Percentiles rank a stretch among this genome's conserved stretches.
phyloP scores from a whole-genome alignment of 2,797 vertebrate genomes.

The Nothura maculosa region DNA sequence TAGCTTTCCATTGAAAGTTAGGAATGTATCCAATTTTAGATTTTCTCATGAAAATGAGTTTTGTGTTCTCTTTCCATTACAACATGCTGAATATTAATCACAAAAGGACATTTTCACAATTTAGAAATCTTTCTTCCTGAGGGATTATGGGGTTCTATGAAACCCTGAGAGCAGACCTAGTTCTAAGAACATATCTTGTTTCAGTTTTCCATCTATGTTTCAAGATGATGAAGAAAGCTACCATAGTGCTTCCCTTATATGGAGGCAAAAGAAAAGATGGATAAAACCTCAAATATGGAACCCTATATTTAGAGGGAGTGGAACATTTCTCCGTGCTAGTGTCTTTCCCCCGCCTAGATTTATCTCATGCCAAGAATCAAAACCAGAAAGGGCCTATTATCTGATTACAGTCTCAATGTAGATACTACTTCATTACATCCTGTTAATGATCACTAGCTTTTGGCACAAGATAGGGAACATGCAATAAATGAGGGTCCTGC shows the following conservation, averaged over 20 bases:
- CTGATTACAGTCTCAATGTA: not conserved
- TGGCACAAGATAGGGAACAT: not conserved
- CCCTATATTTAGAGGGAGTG: not conserved
- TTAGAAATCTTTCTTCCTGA: not conserved
- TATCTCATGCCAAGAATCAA: not conserved
- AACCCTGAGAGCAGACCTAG: not conserved
- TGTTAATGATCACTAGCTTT: not conserved
- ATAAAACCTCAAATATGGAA: not conserved
- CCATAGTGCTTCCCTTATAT: not conserved
- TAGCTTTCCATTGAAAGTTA: not conserved
- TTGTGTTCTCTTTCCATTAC: not conserved
- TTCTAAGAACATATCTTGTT: fast-evolving
- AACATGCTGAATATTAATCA: not conserved
- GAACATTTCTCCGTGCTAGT: not conserved
- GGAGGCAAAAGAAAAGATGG: not conserved
- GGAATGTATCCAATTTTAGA: not conserved
- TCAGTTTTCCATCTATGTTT: not conserved
- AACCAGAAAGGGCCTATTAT: not conserved
- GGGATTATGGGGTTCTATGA: not conserved
- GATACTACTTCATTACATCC: not conserved
- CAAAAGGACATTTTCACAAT: not conserved
- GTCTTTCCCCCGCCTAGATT: not conserved
- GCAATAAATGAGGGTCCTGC: not conserved
- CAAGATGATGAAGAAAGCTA: not conserved
- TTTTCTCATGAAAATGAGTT: not conserved